Percentiles rank a stretch among this genome's conserved stretches.
phyloP scores from a whole-genome alignment of 2,113 vertebrate species.

The Glaucidium brasilianum region DNA sequence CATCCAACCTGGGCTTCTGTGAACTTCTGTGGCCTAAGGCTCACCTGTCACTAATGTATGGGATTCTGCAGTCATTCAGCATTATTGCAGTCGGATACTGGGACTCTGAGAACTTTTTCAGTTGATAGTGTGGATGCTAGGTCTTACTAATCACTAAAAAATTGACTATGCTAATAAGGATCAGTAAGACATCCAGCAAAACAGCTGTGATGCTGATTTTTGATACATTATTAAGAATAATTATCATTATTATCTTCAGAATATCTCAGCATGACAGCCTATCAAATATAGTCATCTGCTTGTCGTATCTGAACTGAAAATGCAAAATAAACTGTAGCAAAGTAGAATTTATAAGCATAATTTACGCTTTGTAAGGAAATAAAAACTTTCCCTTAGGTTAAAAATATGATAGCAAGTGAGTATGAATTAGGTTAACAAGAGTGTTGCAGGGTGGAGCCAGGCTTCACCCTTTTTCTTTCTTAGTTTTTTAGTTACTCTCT shows the following conservation, averaged over 20 bases:
- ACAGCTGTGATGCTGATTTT: neutral
- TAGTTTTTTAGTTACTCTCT: neutral
- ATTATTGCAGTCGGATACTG: neutral
- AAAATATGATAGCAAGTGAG: neutral
- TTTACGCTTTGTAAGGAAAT: neutral
- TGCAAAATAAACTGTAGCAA: neutral
- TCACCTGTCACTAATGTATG: neutral
- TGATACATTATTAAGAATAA: neutral
- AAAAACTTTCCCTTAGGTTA: neutral
- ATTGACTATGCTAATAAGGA: neutral
- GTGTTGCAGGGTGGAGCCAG: neutral
- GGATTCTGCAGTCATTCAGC: neutral
- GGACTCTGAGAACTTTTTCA: neutral
- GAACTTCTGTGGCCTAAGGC: neutral
- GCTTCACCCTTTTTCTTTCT: neutral
- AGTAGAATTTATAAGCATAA: neutral
- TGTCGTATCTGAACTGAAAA: neutral
- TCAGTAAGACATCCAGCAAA: neutral
- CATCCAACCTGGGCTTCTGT: neutral
- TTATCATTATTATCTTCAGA: neutral
- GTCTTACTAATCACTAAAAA: neutral
- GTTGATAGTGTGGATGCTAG: neutral
- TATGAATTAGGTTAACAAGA: neutral
- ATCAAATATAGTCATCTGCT: neutral
- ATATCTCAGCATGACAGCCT: neutral